Evolutionary conservation across 2,888 invertebrate species (phyloP).

Genomic region (Hypena proboscidalis): DNA sequence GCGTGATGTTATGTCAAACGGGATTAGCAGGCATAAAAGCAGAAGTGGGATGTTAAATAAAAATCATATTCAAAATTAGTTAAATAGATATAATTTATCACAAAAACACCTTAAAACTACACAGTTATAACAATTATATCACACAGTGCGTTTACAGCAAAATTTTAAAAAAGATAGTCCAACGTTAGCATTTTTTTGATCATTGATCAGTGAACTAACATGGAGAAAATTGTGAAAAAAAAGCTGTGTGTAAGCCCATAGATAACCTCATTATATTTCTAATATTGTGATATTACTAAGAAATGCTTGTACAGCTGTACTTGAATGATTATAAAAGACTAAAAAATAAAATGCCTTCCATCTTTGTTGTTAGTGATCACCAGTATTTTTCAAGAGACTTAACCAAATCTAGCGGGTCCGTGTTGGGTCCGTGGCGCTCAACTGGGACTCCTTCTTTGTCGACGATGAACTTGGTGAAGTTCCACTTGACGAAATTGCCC

Average conservation of each 20-base stretch:
- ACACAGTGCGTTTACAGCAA: slow-evolving; percentile 16
- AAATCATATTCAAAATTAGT: slow-evolving; percentile 29
- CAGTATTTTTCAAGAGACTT: slow-evolving; percentile 85
- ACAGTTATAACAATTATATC: slow-evolving; percentile 14
- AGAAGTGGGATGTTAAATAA: too few relatives aligned
- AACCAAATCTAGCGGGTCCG: slow-evolving; percentile 80
- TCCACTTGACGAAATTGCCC: slow-evolving; percentile 92
- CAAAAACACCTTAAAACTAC: slow-evolving; percentile 30
- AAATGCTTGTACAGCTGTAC: too few relatives aligned
- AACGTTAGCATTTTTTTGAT: background rate
- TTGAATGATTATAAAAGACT: too few relatives aligned
- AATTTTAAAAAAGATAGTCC: background rate
- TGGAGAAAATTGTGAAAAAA: too few relatives aligned
- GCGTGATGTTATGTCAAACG: too few relatives aligned
- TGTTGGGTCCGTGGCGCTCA: slow-evolving; percentile 87
- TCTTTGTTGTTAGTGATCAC: slow-evolving; percentile 49
- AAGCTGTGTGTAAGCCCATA: too few relatives aligned
- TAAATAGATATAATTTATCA: slow-evolving; percentile 18
- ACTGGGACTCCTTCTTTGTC: slow-evolving; percentile 89
- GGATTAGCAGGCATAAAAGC: too few relatives aligned
- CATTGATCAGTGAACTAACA: too few relatives aligned
- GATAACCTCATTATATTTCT: too few relatives aligned
- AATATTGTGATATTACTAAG: too few relatives aligned
- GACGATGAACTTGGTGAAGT: slow-evolving; percentile 93
- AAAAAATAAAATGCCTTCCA: slow-evolving; percentile 7